Conservation (phyloP, 2,888 invertebrate species). For the Gymnocheta viridis region DNA sequence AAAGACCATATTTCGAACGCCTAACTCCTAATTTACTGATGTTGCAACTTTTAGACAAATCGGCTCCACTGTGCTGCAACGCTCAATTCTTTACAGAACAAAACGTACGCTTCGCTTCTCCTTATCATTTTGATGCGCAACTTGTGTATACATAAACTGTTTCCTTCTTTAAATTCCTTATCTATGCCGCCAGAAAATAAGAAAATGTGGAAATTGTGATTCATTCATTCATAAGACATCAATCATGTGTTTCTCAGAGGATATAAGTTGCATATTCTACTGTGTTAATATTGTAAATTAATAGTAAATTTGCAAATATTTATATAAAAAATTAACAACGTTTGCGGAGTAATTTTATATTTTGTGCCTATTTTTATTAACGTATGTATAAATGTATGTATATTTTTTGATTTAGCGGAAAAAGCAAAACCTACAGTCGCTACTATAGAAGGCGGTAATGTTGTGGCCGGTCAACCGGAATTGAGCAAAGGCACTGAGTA, state of each 20-base stretch:
- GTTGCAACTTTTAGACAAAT: too few species aligned
- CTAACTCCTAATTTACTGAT: too few species aligned
- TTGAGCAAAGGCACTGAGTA: slow-evolving; percentile 73
- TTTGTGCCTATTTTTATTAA: not conserved
- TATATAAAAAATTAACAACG: slow-evolving; percentile 7
- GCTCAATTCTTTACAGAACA: not conserved
- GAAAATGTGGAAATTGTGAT: not conserved
- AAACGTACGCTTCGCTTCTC: not conserved
- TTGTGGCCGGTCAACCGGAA: slow-evolving; percentile 70
- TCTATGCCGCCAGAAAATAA: slow-evolving; percentile 6
- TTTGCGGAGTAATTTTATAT: too few species aligned
- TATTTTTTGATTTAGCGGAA: slow-evolving; percentile 58
- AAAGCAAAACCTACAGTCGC: slow-evolving; percentile 68
- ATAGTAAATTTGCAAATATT: slow-evolving; percentile 21
- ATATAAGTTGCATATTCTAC: not conserved
- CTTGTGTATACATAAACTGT: not conserved
- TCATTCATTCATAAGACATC: slow-evolving; percentile 32
- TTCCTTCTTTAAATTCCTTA: slow-evolving; percentile 10
- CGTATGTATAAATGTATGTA: too few species aligned
- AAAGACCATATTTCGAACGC: too few species aligned
- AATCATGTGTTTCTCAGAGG: slow-evolving; percentile 22
- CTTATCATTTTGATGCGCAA: not conserved
- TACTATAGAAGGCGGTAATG: slow-evolving; percentile 72
- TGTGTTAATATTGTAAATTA: not conserved
- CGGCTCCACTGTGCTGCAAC: too few species aligned